Conservation (phyloP, 2,888 invertebrate genomes). For the Papilio elwesi region DNA sequence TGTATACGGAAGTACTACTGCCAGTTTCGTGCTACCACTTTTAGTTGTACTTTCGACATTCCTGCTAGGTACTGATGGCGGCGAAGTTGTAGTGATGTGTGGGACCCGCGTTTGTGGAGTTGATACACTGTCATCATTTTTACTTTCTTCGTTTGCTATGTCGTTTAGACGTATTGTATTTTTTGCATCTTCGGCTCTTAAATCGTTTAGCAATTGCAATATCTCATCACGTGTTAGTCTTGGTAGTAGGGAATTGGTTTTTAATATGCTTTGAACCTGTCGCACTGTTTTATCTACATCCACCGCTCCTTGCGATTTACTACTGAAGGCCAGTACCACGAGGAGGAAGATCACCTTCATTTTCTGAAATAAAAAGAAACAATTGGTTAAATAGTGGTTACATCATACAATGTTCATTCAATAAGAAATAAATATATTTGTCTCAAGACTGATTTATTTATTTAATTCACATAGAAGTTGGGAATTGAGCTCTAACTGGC, state of each 20-base stretch:
- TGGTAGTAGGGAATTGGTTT: slow-evolving; percentile 85
- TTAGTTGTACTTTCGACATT: slow-evolving; percentile 63
- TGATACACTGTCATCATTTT: slow-evolving; percentile 4
- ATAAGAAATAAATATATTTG: too few relatives aligned
- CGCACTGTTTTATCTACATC: slow-evolving; percentile 86
- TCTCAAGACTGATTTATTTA: too few relatives aligned
- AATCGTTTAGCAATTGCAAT: slow-evolving; percentile 86
- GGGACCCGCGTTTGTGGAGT: slow-evolving; percentile 41
- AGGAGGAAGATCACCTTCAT: slow-evolving; percentile 71
- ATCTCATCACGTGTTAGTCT: slow-evolving; percentile 87
- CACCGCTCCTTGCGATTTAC: slow-evolving; percentile 60
- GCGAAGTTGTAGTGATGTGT: slow-evolving; percentile 43
- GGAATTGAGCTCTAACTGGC: too few relatives aligned
- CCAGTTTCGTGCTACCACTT: slow-evolving; percentile 74
- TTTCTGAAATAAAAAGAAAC: slow-evolving; percentile 58
- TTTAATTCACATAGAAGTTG: too few relatives aligned
- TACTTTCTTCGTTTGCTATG: slow-evolving; percentile 5
- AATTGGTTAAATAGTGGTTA: not conserved
- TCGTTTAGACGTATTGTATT: slow-evolving; percentile 47
- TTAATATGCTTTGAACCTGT: slow-evolving; percentile 87
- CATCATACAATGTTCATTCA: too few relatives aligned
- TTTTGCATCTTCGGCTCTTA: slow-evolving; percentile 82
- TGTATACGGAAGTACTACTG: slow-evolving; percentile 87
- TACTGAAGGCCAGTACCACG: slow-evolving; percentile 56
- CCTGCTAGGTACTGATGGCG: slow-evolving; percentile 49